These are phyloP conservation scores for Villa cingulata DNA, from an alignment of 2,888 invertebrate species.

Conservation along the genomic window DNA sequence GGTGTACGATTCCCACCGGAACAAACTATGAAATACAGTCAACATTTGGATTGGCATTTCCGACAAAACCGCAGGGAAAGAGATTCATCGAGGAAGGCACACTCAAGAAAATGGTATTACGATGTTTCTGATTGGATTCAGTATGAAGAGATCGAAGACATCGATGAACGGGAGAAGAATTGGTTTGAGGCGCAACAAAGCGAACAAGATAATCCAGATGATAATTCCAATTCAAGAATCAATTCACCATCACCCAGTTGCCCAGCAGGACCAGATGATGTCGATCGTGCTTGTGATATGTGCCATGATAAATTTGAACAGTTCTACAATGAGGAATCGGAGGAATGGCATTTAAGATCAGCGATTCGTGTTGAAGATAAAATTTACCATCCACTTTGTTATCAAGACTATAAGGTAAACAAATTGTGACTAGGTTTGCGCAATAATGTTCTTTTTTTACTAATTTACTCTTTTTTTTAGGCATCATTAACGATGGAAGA, in stretches of 20 bases:
- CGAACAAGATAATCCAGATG: slow-evolving; percentile 42
- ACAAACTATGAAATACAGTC: slow-evolving; percentile 77
- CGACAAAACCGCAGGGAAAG: slow-evolving; percentile 80
- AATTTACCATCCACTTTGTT: slow-evolving; percentile 81
- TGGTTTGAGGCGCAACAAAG: slow-evolving; percentile 66
- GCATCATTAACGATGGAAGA: slow-evolving; percentile 27
- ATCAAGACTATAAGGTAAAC: slow-evolving; percentile 67
- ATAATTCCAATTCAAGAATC: slow-evolving; percentile 38
- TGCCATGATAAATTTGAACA: slow-evolving; percentile 90
- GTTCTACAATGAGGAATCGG: slow-evolving; percentile 92
- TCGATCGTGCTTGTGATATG: slow-evolving; percentile 63
- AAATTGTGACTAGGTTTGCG: background rate
- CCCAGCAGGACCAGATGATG: slow-evolving; percentile 50
- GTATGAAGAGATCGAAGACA: slow-evolving; percentile 84
- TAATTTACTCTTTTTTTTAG: slow-evolving; percentile 11
- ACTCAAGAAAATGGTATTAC: slow-evolving; percentile 82
- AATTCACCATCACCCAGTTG: slow-evolving; percentile 55
- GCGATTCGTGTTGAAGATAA: slow-evolving; percentile 62
- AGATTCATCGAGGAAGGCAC: slow-evolving; percentile 69
- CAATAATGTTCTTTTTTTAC: background rate
- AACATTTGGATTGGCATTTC: slow-evolving; percentile 99
- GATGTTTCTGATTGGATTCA: slow-evolving; percentile 83
- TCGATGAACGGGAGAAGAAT: slow-evolving; percentile 79
- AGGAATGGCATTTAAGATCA: slow-evolving; percentile 90
- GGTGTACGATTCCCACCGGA: slow-evolving; percentile 87